These are phyloP conservation scores for Chloroclystis v-ata DNA, from an alignment of 2,888 invertebrate genomes.

Conservation along the genomic window DNA sequence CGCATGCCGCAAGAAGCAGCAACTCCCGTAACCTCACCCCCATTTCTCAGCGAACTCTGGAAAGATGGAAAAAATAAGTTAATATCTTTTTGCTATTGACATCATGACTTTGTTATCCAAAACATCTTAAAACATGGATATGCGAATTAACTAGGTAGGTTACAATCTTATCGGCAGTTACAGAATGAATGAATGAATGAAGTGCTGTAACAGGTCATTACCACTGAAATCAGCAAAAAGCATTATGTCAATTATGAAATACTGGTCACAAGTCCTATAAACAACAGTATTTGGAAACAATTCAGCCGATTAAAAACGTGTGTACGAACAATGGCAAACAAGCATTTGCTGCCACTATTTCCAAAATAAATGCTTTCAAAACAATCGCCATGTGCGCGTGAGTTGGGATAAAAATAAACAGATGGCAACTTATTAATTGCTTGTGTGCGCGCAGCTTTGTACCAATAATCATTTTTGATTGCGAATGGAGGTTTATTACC, in stretches of 20 bases:
- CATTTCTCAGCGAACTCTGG: slow-evolving; percentile 74
- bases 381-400: slow-evolving; percentile 11
- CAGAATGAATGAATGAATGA: too few species aligned
- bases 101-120: neutral
- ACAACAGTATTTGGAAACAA: slow-evolving; percentile 52
- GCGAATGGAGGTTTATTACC: too few species aligned
- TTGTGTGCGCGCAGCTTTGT: too few species aligned
- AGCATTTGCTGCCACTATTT: slow-evolving; percentile 29
- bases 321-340: slow-evolving; percentile 41
- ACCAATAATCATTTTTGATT: too few species aligned
- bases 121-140: too few species aligned
- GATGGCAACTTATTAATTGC: slow-evolving; percentile 1
- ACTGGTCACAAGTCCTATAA: slow-evolving; percentile 33
- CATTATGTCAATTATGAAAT: slow-evolving; percentile 41
- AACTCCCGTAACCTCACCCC: slow-evolving; percentile 73
- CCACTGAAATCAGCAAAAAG: slow-evolving; percentile 13
- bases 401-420: slow-evolving; percentile 12
- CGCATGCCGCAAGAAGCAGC: slow-evolving; percentile 71
- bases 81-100: neutral
- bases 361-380: slow-evolving; percentile 10
- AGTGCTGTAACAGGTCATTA: slow-evolving; percentile 26
- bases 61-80: slow-evolving; percentile 41
- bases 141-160: too few species aligned
- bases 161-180: too few species aligned
- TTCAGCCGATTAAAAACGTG: slow-evolving; percentile 39